A percentile compares a stretch with the other conserved stretches of the same genome.
Evolutionary conservation across 2,797 vertebrate species (phyloP).

Genomic region (Myotis findleyi): DNA sequence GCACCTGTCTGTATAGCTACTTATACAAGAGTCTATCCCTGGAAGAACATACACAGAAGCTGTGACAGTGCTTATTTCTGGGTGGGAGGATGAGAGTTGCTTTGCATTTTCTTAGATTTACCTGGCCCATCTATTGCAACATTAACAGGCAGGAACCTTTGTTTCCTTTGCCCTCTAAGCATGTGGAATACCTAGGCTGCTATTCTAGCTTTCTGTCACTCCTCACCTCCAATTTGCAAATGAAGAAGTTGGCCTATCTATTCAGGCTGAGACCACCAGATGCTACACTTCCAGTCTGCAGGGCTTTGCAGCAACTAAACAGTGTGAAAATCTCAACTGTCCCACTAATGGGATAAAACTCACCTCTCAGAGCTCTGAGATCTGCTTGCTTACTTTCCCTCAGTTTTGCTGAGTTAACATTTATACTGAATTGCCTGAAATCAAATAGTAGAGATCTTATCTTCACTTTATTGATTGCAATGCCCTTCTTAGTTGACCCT

Average conservation of each 20-base stretch:
- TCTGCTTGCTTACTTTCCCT: not conserved
- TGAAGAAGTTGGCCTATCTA: not conserved
- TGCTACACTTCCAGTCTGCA: not conserved
- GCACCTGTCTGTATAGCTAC: not conserved
- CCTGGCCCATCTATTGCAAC: not conserved
- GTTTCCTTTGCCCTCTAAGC: not conserved
- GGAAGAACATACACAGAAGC: not conserved
- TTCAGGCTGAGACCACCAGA: not conserved
- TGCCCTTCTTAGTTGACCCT: slow-evolving; percentile 57
- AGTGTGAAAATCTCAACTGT: not conserved
- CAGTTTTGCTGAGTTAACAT: slow-evolving; percentile 58
- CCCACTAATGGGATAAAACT: not conserved
- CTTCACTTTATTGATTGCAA: slow-evolving; percentile 43
- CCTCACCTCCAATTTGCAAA: not conserved
- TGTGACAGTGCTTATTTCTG: not conserved
- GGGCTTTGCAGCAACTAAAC: not conserved
- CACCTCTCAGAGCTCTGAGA: not conserved
- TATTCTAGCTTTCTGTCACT: not conserved
- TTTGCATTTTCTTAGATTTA: not conserved
- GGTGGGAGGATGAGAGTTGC: not conserved
- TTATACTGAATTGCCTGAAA: slow-evolving; percentile 42
- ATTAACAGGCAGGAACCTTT: not conserved
- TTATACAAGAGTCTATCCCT: not conserved
- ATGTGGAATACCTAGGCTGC: not conserved
- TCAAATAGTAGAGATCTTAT: slow-evolving; percentile 59